Conservation (phyloP, 2,113 vertebrate genomes). For the Empidonax traillii region DNA sequence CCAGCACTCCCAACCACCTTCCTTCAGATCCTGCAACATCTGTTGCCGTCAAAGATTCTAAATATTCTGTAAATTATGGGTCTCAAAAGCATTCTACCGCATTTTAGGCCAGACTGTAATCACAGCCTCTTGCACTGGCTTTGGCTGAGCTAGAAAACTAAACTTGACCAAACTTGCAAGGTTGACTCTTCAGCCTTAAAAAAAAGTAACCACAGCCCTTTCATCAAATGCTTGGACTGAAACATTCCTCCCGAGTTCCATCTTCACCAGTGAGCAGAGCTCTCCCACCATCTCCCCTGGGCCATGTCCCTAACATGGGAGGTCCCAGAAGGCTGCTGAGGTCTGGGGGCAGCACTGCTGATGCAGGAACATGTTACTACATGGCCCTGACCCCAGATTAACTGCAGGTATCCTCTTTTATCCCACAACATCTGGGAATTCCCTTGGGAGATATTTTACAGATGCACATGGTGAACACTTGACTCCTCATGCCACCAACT, state of each 20-base stretch:
- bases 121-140: not conserved
- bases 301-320: not conserved
- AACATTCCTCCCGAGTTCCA: not conserved
- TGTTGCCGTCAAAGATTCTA: not conserved
- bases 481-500: not conserved
- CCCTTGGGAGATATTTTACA: not conserved
- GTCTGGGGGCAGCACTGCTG: not conserved
- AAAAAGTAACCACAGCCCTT: not conserved
- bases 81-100: not conserved
- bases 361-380: not conserved
- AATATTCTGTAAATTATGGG: constrained; percentile 2
- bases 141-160: not conserved
- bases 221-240: not conserved
- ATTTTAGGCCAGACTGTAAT: not conserved
- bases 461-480: not conserved
- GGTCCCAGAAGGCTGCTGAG: not conserved
- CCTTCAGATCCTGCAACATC: not conserved
- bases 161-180: not conserved
- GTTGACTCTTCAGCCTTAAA: not conserved
- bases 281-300: not conserved
- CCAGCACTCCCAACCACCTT: not conserved
- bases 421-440: not conserved
- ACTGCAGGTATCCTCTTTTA: not conserved
- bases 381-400: not conserved
- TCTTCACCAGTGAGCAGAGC: rapidly evolving